phyloP scores from a whole-genome alignment of 1,140 invertebrate species.

The Hestina assimilis region DNA sequence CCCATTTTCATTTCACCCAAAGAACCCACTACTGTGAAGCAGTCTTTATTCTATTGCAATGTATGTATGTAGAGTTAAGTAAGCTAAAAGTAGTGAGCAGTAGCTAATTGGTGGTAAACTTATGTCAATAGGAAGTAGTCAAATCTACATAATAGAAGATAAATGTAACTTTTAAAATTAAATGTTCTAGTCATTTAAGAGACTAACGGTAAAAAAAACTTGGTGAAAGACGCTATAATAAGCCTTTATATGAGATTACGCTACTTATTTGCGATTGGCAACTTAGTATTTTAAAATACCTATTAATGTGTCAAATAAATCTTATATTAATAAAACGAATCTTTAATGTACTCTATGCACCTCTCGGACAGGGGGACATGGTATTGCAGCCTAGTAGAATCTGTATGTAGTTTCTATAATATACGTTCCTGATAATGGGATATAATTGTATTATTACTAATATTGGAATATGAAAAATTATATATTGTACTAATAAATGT shows the following conservation, averaged over 20 bases:
- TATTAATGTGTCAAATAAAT: slow-evolving; percentile 68
- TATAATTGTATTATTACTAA: slow-evolving; percentile 65
- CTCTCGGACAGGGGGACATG: slow-evolving; percentile 68
- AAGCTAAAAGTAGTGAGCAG: slow-evolving; percentile 60
- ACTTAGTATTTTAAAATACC: slow-evolving; percentile 64
- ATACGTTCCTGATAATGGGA: slow-evolving; percentile 55
- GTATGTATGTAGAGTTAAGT: slow-evolving; percentile 78
- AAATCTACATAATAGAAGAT: slow-evolving; percentile 60
- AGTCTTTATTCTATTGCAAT: slow-evolving; percentile 63
- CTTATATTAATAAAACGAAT: slow-evolving; percentile 62
- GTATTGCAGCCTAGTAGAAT: slow-evolving; percentile 71
- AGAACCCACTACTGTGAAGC: slow-evolving; percentile 41
- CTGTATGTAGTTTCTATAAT: slow-evolving; percentile 69
- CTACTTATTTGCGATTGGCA: slow-evolving; percentile 75
- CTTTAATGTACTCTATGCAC: slow-evolving; percentile 64
- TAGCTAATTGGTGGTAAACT: slow-evolving; percentile 76
- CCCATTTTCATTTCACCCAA: slow-evolving; percentile 43
- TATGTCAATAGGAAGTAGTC: slow-evolving; percentile 74
- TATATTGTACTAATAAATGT: slow-evolving; percentile 77
- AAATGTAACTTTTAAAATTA: slow-evolving; percentile 65
- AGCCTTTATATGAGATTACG: slow-evolving; percentile 67
- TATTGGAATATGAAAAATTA: slow-evolving; percentile 73
- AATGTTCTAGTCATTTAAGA: slow-evolving; percentile 73
- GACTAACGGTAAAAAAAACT: slow-evolving; percentile 67
- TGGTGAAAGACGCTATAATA: slow-evolving; percentile 75